Base-by-base conservation (phyloP, 2,888 invertebrate genomes). In the Apamea sordens region DNA sequence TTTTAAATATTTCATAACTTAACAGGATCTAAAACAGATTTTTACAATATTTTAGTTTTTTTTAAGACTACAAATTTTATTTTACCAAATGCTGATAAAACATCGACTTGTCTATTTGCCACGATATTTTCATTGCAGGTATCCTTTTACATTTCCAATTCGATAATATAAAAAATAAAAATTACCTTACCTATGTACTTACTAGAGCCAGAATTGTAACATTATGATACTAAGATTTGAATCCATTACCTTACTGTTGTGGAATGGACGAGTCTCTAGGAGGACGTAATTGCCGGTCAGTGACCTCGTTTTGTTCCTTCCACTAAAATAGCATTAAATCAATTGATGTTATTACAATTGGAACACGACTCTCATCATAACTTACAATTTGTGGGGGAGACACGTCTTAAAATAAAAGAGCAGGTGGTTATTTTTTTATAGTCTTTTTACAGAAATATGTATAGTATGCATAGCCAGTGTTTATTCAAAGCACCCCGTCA, bases 331-430 rank as follows among this genome's bases (percentile, higher is more conserved):
- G 94, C 94, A 94, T 96, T 96, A 96, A 96, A 96, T 96, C 96
- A 96, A 96, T 96, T 96, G 96, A 95, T 95, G 95, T 95, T 96
- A 96, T 95, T 96, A 96, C 96, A 95, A 96, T 95, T 95, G 95
- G 94, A 94, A 94, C 94, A 94, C 93, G 93, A 93, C 93, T 94
- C 92, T 94, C 93, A 90, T 93, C 91, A 94, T 94, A 93, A 94
- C 93, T 92, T 92, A 92, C 91, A 91, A 92, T 93, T 92, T 91
- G 90, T 92, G 89, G 92, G 92, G 93, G 92, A 91, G 90, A 90
- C 76, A 69, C n/a, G 75, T 84, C 78, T 72, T 75, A 78, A 89
- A 82, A 86, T 82, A 84, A 90, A 87, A 87, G 86, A 88, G 85
- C 83, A 88, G 87, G 86, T 90, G 90, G 88, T 90, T 90, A 68